Evolutionary conservation across 2,888 invertebrate species (phyloP).

Genomic region (Mantis religiosa): DNA sequence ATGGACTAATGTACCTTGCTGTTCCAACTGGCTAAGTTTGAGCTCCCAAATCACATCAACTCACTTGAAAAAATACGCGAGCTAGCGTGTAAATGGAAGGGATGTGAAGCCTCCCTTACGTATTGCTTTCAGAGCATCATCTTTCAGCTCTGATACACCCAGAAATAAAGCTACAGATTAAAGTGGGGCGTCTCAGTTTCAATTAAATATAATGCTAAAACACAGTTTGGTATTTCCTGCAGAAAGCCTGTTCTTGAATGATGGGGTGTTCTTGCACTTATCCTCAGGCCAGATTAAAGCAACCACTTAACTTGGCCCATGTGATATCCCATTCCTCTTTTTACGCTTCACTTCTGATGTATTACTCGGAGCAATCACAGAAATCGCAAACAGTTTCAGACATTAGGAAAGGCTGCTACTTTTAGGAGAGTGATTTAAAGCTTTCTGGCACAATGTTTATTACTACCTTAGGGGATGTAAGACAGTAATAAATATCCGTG

Average conservation of each 20-base stretch:
- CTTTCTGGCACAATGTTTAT: no score
- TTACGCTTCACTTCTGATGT: no score
- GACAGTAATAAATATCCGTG: no score
- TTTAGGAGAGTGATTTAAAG: no score
- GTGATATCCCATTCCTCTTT: no score
- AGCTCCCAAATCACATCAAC: background rate
- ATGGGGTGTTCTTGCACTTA: no score
- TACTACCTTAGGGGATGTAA: no score
- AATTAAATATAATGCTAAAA: background rate
- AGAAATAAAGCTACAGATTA: background rate
- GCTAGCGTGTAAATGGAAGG: background rate
- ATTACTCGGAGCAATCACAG: no score
- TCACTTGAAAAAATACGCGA: background rate
- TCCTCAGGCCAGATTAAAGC: background rate
- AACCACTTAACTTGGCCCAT: no score
- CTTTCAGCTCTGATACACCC: background rate
- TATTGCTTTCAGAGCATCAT: background rate
- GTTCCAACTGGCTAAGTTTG: background rate
- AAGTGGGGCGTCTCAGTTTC: background rate
- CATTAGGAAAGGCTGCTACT: no score
- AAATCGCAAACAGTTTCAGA: no score
- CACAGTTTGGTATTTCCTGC: background rate
- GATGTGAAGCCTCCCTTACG: background rate
- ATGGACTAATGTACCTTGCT: background rate
- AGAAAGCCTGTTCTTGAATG: no score